These are phyloP conservation scores for Perca schrenkii DNA, from an alignment of 2,113 vertebrate species.

Conservation along the genomic window DNA sequence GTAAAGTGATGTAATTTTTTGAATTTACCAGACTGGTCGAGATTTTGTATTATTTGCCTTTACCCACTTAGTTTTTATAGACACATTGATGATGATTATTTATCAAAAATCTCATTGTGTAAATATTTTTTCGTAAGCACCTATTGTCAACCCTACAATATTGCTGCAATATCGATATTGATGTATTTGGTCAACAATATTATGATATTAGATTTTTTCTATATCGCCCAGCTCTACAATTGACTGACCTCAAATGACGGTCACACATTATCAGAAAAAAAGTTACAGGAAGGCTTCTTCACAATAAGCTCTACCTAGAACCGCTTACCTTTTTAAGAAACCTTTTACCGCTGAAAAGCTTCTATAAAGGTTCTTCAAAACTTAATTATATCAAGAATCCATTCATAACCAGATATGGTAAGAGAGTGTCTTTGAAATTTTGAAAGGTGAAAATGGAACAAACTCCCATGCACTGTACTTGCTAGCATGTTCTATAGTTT, in stretches of 20 bases:
- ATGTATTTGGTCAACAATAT: too few species aligned
- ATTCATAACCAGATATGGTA: not conserved
- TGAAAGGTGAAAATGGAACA: not conserved
- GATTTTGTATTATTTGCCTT: too few species aligned
- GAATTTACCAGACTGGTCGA: too few species aligned
- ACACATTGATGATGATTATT: too few species aligned
- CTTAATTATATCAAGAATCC: not conserved
- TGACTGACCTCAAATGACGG: constrained; percentile 13
- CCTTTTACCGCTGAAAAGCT: not conserved
- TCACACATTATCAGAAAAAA: not conserved
- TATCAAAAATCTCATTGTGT: too few species aligned
- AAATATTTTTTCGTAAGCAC: too few species aligned
- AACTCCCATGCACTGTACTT: not conserved
- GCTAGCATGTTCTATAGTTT: not conserved
- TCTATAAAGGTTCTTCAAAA: not conserved
- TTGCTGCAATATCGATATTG: too few species aligned
- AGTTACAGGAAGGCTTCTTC: not conserved
- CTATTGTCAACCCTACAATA: too few species aligned
- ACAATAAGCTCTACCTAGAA: not conserved
- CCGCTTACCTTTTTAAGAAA: not conserved
- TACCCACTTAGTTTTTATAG: too few species aligned
- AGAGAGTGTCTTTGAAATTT: not conserved
- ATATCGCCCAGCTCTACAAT: not conserved
- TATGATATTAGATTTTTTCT: too few species aligned
- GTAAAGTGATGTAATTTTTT: too few species aligned